A percentile compares a stretch with the other conserved stretches of the same genome.
Evolutionary conservation across 2,888 invertebrate species (phyloP).

Genomic region (Spilarctia lutea): DNA sequence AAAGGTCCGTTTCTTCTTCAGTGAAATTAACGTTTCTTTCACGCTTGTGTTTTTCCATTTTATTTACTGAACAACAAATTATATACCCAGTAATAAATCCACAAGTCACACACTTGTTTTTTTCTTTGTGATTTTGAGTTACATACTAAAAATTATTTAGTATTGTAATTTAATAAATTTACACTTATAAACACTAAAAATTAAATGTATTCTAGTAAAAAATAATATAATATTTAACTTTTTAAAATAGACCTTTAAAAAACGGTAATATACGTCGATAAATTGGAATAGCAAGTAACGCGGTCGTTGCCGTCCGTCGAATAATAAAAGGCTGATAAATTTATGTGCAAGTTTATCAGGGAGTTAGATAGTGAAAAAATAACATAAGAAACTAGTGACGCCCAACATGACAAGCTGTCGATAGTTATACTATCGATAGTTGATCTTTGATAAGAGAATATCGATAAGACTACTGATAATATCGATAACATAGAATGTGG

Average conservation of each 20-base stretch:
- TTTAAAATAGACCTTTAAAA: not conserved
- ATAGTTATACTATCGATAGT: too few species aligned
- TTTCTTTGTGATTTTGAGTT: too few species aligned
- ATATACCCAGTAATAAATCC: too few species aligned
- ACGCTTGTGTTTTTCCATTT: not conserved
- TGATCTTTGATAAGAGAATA: too few species aligned
- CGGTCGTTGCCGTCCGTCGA: not conserved
- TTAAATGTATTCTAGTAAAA: too few species aligned
- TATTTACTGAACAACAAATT: not conserved
- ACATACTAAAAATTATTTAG: not conserved
- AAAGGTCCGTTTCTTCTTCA: not conserved
- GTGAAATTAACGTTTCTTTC: not conserved
- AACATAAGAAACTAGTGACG: not conserved
- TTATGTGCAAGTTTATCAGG: not conserved
- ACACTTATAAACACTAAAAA: too few species aligned
- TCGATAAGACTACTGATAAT: too few species aligned
- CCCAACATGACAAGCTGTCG: too few species aligned
- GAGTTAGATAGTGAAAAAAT: not conserved
- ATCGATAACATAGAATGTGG: too few species aligned
- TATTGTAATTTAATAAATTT: not conserved
- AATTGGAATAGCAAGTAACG: not conserved
- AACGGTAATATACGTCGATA: not conserved
- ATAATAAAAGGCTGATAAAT: not conserved
- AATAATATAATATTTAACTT: not conserved
- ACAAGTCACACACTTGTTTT: too few species aligned